phyloP scores from a whole-genome alignment of 2,113 vertebrate species.

The Romanogobio albipinnatus region DNA sequence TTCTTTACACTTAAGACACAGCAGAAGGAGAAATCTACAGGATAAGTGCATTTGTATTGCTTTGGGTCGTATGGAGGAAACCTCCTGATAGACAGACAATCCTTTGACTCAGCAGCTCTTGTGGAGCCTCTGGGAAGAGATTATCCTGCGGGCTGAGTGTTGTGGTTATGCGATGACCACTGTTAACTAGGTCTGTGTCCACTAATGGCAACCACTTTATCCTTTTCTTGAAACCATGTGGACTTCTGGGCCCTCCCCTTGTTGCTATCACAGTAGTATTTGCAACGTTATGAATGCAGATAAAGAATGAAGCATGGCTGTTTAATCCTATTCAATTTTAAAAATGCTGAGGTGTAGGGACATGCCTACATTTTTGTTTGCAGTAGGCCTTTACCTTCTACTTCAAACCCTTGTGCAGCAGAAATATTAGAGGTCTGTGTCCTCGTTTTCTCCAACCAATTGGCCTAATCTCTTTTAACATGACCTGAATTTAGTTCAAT shows the following conservation, averaged over 20 bases:
- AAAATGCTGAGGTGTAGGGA: neutral
- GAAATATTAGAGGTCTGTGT: neutral
- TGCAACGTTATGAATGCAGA: neutral
- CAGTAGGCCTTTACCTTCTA: neutral
- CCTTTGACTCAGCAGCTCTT: slow-evolving; percentile 25
- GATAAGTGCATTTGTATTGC: neutral
- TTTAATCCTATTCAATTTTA: neutral
- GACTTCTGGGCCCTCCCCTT: neutral
- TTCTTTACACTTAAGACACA: neutral
- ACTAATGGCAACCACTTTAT: slow-evolving; percentile 34
- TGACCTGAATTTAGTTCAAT: slow-evolving; percentile 23
- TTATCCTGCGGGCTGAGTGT: slow-evolving; percentile 18
- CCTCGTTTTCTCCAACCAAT: neutral
- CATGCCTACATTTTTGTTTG: neutral
- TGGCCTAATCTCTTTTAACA: slow-evolving; percentile 30
- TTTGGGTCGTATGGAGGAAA: neutral
- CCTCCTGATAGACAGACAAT: neutral
- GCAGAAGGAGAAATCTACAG: neutral
- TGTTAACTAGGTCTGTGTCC: neutral
- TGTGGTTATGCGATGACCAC: slow-evolving; percentile 33
- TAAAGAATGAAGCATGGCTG: neutral
- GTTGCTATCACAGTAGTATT: neutral
- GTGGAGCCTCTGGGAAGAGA: slow-evolving; percentile 3
- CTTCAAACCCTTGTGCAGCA: neutral
- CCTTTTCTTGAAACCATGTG: slow-evolving; percentile 11